Evolutionary conservation across 2,888 invertebrate species (phyloP), one percentile per base, ranked within the genome.

Genomic region (Petrolisthes manimaculis): DNA sequence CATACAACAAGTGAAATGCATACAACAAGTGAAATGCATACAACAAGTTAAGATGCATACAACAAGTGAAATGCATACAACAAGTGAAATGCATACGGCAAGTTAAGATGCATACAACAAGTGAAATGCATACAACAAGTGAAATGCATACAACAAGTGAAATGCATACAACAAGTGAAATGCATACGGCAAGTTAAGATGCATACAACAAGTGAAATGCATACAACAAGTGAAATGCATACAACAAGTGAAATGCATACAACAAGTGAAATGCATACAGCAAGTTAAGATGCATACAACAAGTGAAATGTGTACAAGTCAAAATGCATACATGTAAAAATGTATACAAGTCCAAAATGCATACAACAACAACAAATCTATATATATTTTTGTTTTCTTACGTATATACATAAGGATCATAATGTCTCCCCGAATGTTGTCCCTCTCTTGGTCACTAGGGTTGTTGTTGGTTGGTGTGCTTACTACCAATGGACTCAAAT

Each of bases 361-460:
- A 37, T 37, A 37, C 37, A 37, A 37, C 37, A 37, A 37, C 37
- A 37, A 37, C 37, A 37, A 37, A 2, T 37, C 37, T 9, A 61
- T 61, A 61, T 9, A 61, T 9, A 61, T 9, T 6, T 61, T 14
- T 9, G 61, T 18, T 12, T 61, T 61, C 89, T 86, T 78, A 90
- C 90, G 83, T 69, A 86, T 89, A 79, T 91, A 90, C 91, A 89
- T 91, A 37, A 91, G 89, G 5, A 56, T 54, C 91, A 88, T 89
- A 53, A 91, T 91, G 75, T 91, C 90, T 2, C 79, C 55, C 6
- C 86, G 81, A 6, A 90, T 84, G 24, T 86, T 89, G 24, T 83
- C 84, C 9, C 55, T 56, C 14, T 80, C 78, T 21, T 56, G 67
- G 5, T 77, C 81, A 8, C 84, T 56, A 3, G 61, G 67, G 37